Evolutionary conservation across 2,888 invertebrate genomes (phyloP).

Genomic region (Tolmerus cingulatus): DNA sequence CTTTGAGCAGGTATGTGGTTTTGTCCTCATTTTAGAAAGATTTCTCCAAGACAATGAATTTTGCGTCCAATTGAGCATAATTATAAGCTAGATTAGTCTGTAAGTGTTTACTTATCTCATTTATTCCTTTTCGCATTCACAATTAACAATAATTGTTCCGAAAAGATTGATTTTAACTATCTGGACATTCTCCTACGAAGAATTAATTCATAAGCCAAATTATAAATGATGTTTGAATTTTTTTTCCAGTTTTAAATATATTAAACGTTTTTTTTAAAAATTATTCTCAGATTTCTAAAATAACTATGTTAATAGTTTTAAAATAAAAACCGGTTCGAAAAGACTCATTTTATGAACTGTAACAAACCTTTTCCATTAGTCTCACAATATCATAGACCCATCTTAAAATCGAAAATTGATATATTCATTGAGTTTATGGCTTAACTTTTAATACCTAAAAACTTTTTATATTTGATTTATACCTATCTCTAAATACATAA

Average conservation of each 20-base stretch:
- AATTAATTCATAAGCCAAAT: background rate
- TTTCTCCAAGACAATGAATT: conserved; percentile 10
- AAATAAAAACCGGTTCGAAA: background rate
- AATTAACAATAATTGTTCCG: background rate
- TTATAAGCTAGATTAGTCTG: background rate
- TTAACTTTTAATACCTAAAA: background rate
- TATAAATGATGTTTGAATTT: background rate
- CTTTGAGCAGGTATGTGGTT: background rate
- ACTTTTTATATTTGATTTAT: background rate
- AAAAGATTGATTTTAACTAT: background rate
- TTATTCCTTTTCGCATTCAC: background rate
- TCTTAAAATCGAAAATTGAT: background rate
- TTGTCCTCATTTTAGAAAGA: conserved; percentile 16
- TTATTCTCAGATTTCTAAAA: background rate
- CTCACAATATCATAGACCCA: background rate
- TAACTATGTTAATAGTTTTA: background rate
- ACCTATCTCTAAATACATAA: background rate
- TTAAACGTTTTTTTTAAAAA: background rate
- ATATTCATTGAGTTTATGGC: background rate
- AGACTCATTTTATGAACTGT: background rate
- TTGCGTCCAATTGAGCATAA: conserved; percentile 2
- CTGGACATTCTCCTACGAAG: background rate
- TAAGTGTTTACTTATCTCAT: background rate
- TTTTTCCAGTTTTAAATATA: background rate
- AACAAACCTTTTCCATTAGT: background rate